A percentile compares a stretch with the other conserved stretches of the same genome.
These are phyloP conservation scores for Perdix hodgsoniae DNA, from an alignment of 2,797 vertebrate genomes.

Conservation along the genomic window DNA sequence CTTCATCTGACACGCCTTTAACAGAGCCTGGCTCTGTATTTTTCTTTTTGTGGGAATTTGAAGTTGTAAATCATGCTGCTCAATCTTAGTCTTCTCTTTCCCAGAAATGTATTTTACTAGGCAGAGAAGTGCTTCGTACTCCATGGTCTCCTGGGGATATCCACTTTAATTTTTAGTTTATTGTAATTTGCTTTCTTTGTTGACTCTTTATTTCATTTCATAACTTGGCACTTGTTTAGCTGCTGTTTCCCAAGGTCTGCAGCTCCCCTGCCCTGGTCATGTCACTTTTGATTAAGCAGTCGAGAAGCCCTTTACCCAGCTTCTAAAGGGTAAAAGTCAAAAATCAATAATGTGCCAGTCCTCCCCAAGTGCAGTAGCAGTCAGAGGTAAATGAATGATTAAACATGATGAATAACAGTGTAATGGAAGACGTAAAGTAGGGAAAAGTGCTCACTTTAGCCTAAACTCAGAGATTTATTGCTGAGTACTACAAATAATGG, in stretches of 20 bases:
- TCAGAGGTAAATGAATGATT: conserved; percentile 78
- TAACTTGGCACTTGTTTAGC: conserved; percentile 68
- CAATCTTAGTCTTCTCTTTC: neutral
- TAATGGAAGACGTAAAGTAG: conserved; percentile 71
- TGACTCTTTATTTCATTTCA: conserved; percentile 74
- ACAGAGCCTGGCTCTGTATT: neutral
- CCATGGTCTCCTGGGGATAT: neutral
- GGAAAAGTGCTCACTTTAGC: conserved; percentile 73
- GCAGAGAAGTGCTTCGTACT: neutral
- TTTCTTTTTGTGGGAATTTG: conserved; percentile 14
- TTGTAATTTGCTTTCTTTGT: conserved; percentile 56
- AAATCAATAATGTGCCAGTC: conserved; percentile 61
- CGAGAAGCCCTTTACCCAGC: conserved; percentile 48
- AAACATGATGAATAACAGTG: conserved; percentile 80
- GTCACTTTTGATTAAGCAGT: conserved; percentile 62
- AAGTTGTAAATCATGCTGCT: neutral
- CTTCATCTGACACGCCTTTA: neutral
- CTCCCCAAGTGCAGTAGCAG: conserved; percentile 59
- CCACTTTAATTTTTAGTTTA: conserved; percentile 49
- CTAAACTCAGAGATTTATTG: conserved; percentile 79
- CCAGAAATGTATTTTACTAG: neutral
- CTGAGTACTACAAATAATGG: conserved; percentile 80
- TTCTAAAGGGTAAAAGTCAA: conserved; percentile 68
- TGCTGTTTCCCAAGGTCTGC: conserved; percentile 68
- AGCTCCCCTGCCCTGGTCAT: conserved; percentile 19